Evolutionary conservation across 2,797 vertebrate species (phyloP), one percentile per base, ranked within the genome.

Genomic region (Thalassophryne amazonica): DNA sequence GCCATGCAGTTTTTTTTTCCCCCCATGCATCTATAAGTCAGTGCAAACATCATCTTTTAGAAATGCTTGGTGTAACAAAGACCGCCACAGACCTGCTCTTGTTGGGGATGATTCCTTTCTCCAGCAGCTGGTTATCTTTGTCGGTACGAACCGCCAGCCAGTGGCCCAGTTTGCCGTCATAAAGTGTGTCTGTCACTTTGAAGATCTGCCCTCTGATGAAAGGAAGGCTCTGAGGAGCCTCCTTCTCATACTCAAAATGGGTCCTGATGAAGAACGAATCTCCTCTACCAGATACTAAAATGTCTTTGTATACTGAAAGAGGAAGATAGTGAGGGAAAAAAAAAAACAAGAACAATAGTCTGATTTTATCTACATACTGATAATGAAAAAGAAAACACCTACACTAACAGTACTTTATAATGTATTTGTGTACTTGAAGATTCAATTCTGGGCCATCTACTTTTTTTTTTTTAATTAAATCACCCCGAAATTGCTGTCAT

Each of bases 261-360:
- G 94, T 98, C 67, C 97, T 90, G 81, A 99, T 95, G 77, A 94
- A 99, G 85, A 99, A 98, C 0, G 93, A 96, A 80, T 99, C 97
- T 0, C 96, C 96, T 83, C 97, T 85, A 45, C 94, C 96, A 13
- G 96, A 99, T 0, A 82, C 92, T 77, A 97, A 82, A 49, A 98
- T 95, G 71, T 98, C 95, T 86, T 94, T 87, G 50, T 96, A 98
- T 4, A 99, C 97, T 99, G 75, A 41, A 88, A 81, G 8, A 73
- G 20, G 33, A 35, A 31, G 38, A 2, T 35, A 27, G 36, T 0
- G 0, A 1, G n/a, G n/a, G 12, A 8, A 11, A 17, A 5, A 10
- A 1, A 17, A 25, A 40, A n/a, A 3, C 3, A 21, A 18, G 16
- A 16, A 4, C 2, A 11, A 3, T 27, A 2, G 4, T 3, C 25